Base-by-base conservation (phyloP, 2,888 invertebrate genomes). In the Apantesis nais region DNA sequence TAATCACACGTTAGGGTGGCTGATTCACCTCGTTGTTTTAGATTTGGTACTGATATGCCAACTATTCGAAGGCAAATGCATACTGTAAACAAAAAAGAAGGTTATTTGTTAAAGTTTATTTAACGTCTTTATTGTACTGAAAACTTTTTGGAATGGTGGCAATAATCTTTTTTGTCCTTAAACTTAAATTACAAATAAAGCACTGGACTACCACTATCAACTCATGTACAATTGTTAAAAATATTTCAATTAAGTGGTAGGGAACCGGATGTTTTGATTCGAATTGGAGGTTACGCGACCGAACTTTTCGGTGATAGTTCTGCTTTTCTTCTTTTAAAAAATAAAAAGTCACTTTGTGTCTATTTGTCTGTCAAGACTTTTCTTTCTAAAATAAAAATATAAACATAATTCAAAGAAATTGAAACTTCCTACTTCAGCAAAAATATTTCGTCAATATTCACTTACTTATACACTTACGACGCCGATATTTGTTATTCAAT, bases 1-100 rank as follows among this genome's bases (percentile, higher is more conserved):
- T 96, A 96, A 77, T 96, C 95, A 83, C 96, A 97, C 19, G 91
- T 93, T 52, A 96, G 86, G 0, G 93, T 93, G 44, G 95, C 96
- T 2, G 96, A 93, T 72, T 96, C 96, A 2, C 96, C 96, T 14
- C 95, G 92, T 76, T 96, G 96, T 72, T 96, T 96, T 71, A 96
- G 89, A 29, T 92, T 89, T 8, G 96, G 96, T 62, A 96, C 96
- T 60, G 96, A 93, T 80, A 94, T 95, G n/a, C 91, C 92, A 31
- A 96, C 95, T 73, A 94, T 90, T 22, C 92, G 92, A 3, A 94
- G 90, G 69, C 93, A 91, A 72, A 91, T 90, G 67, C 90, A 85
- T 25, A 89, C 94, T 94, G 86, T 60, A 52, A 14, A 69, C 19
- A 74, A 67, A 48, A 61, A 48, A n/a, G 16, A 16, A 58, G 29